Conservation (phyloP, 1,140 invertebrate species). For the Musca domestica region DNA sequence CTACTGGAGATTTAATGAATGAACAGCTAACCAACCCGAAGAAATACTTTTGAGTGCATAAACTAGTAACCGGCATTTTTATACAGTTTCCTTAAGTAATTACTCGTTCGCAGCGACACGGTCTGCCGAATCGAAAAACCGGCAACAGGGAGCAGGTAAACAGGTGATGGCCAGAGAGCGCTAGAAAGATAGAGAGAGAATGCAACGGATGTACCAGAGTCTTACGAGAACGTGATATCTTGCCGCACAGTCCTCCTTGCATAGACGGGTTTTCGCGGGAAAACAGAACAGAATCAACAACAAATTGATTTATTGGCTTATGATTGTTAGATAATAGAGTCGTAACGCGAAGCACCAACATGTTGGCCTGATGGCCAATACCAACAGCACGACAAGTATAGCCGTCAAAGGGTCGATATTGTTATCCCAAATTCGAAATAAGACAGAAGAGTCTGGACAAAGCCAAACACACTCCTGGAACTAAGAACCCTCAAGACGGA, state of each 20-base stretch:
- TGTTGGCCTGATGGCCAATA: too few relatives aligned
- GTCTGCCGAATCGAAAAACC: too few relatives aligned
- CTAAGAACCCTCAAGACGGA: too few relatives aligned
- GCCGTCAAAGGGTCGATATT: too few relatives aligned
- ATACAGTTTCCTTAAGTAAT: constrained; percentile 15
- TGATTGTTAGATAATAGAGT: constrained; percentile 15
- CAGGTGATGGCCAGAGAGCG: background rate
- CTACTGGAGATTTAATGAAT: constrained; percentile 13
- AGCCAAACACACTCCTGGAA: too few relatives aligned
- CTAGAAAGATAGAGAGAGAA: background rate
- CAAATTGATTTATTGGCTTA: constrained; percentile 14
- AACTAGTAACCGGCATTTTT: constrained; percentile 18
- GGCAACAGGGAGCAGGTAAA: background rate
- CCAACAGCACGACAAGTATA: too few relatives aligned
- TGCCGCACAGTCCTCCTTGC: background rate
- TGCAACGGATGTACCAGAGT: background rate
- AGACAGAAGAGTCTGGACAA: too few relatives aligned
- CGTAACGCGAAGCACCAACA: background rate
- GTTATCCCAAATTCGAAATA: too few relatives aligned
- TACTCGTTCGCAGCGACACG: background rate
- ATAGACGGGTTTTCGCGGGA: background rate
- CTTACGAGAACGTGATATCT: background rate
- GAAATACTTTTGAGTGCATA: background rate
- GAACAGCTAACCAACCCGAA: background rate
- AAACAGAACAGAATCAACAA: background rate